Evolutionary conservation across 2,797 vertebrate genomes (phyloP), one percentile per base, ranked within the genome.

Genomic region (Ispidina picta): DNA sequence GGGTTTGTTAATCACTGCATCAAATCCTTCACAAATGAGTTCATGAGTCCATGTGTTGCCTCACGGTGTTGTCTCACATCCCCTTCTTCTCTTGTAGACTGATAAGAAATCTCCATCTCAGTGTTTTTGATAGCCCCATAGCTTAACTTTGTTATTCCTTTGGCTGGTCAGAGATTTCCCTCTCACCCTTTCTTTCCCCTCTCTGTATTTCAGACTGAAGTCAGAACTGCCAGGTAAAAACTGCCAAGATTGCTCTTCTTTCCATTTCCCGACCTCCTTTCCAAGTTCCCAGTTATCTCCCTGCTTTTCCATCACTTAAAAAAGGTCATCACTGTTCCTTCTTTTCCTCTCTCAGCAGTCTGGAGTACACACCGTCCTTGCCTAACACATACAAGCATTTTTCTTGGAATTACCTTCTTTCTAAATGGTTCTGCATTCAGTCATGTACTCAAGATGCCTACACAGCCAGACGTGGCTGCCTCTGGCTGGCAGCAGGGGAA

Each of bases 401-500:
- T 84, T 84, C 80, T 84, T 90, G 86, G 91, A 94, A 88, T 84
- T 76, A 83, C 81, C 90, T 83, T 91, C 56, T 71, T 66, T 72
- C 37, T 55, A 74, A 55, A 48, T 63, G 70, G 56, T 93, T 87
- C 63, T 0, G 0, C 79, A 39, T 70, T 73, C 72, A 66, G 75
- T 62, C 41, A 8, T 73, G 35, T 59, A 14, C 89, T 90, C 56
- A 29, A 88, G 91, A 72, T 92, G 95, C 92, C 89, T 69, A 92
- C 89, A 85, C 79, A 92, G 76, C 11, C 21, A 83, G 70, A 74
- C 6, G 15, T 81, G 79, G 48, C 91, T 90, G 63, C 91, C 92
- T 63, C 76, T 74, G 12, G 12, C 43, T 72, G 87, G 85, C 91
- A 90, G 74, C 86, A 82, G 25, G 43, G 22, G 60, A 92, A 87